Percentiles rank a stretch among this genome's conserved stretches.
Evolutionary conservation across 2,113 vertebrate genomes (phyloP).

Genomic region (Chitala chitala): DNA sequence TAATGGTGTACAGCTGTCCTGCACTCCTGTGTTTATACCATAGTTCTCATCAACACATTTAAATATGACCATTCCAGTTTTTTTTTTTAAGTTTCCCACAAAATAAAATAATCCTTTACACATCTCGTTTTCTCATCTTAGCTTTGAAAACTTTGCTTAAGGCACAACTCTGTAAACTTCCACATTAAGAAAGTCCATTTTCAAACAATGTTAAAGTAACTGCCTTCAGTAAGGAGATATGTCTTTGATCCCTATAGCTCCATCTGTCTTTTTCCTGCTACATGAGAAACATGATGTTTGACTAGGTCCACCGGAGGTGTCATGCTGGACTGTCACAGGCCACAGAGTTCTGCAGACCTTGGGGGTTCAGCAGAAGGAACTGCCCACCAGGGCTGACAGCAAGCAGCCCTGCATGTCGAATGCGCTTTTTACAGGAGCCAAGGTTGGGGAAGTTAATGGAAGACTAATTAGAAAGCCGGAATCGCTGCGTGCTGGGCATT

Average conservation of each 20-base stretch:
- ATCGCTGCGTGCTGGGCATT: slow-evolving; percentile 58
- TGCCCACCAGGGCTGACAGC: neutral
- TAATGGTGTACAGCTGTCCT: slow-evolving; percentile 19
- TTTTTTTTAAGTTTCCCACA: neutral
- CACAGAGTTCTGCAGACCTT: neutral
- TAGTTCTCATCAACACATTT: neutral
- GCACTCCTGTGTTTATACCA: slow-evolving; percentile 18
- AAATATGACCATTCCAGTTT: neutral
- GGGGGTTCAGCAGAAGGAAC: neutral
- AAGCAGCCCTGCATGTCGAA: slow-evolving; percentile 18
- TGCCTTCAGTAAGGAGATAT: neutral
- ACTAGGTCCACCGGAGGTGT: neutral
- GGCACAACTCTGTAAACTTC: neutral
- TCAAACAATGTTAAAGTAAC: neutral
- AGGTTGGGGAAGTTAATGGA: slow-evolving; percentile 69
- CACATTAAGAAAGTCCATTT: neutral
- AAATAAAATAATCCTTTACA: neutral
- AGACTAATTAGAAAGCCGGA: slow-evolving; percentile 69
- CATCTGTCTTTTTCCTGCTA: slow-evolving; percentile 1
- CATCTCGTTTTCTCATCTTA: neutral
- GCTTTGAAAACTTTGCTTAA: neutral
- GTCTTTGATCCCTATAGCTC: neutral
- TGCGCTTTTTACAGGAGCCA: slow-evolving; percentile 47
- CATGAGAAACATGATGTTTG: no score
- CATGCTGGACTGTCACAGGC: neutral